Base-by-base conservation (phyloP, 2,797 vertebrate species). In the Smutsia gigantea region DNA sequence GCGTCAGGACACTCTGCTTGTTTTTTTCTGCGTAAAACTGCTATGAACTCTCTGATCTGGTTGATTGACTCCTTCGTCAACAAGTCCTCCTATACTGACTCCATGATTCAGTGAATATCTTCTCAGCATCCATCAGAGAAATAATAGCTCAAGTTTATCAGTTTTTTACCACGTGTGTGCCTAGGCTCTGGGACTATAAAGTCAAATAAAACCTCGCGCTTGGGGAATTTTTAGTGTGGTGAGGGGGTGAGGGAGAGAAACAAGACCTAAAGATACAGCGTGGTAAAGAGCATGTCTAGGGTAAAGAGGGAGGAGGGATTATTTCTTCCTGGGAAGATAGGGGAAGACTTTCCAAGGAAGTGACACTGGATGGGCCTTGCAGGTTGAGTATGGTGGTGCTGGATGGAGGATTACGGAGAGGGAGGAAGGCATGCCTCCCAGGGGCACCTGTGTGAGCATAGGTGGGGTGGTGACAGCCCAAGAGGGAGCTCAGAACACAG, bases 31-130 rank as follows among this genome's bases (percentile, higher is more conserved):
- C 4, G 29, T 57, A 25, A 82, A 86, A 95, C 53, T 68, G 21
- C 85, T 68, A 57, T 61, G 87, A 87, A 53, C 14, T 57, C 37
- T 92, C 72, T 81, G 75, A 34, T 87, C 59, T 46, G 15, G 51
- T 71, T 63, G 94, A 53, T 37, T 64, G 53, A 78, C 46, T 86
- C 53, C 27, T 82, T 75, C 59, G 18, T 87, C 55, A 79, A 74
- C 59, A 75, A n/a, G 25, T 51, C 39, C 64, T 95, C 53, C 82
- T 61, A 4, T 21, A 15, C 79, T 17, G 17, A 90, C 31, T 68
- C 57, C 12, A 11, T 49, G 94, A 77, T 49, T 77, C 63, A 42
- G 34, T 7, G 69, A 93, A 39, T 42, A n/a, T 87, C 72, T 71
- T 63, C 49, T 95, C 46, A 71, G 53, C 25, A 42, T 55, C 55